Conservation (phyloP, 2,888 invertebrate genomes). For the Pristionchus japonicus region DNA sequence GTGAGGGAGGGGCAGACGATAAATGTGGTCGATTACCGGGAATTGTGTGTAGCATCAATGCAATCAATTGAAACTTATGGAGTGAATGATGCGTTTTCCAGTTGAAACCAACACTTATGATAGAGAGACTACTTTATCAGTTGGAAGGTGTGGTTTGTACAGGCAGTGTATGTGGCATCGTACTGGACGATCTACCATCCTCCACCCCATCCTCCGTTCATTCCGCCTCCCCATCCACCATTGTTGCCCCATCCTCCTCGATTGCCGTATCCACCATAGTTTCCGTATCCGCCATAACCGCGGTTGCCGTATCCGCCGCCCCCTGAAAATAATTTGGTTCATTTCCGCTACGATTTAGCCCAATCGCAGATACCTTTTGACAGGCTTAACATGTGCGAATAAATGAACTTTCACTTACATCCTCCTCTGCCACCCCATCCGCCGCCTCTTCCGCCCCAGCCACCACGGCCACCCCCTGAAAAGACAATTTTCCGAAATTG, state of each 20-base stretch:
- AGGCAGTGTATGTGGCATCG: not conserved
- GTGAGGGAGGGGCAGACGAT: no score
- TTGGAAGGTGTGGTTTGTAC: not conserved
- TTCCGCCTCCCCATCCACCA: not conserved
- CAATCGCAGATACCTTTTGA: not conserved
- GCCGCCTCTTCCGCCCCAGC: not conserved
- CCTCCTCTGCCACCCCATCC: not conserved
- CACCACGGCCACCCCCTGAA: not conserved
- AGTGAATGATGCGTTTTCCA: no score
- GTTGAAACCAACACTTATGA: no score
- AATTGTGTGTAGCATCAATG: not conserved
- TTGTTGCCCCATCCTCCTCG: not conserved
- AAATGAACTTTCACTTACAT: slow-evolving; percentile 29
- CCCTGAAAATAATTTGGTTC: not conserved
- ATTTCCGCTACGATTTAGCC: not conserved
- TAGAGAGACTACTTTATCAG: not conserved
- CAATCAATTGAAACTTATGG: no score
- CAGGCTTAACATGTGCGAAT: not conserved
- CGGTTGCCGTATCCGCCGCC: not conserved
- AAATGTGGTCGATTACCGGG: not conserved
- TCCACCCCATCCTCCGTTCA: not conserved
- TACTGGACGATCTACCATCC: not conserved
- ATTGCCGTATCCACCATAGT: not conserved
- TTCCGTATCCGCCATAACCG: not conserved
- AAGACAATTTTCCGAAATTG: not conserved